These are phyloP conservation scores for Tortricodes alternella DNA, from an alignment of 2,888 invertebrate species.

Conservation along the genomic window DNA sequence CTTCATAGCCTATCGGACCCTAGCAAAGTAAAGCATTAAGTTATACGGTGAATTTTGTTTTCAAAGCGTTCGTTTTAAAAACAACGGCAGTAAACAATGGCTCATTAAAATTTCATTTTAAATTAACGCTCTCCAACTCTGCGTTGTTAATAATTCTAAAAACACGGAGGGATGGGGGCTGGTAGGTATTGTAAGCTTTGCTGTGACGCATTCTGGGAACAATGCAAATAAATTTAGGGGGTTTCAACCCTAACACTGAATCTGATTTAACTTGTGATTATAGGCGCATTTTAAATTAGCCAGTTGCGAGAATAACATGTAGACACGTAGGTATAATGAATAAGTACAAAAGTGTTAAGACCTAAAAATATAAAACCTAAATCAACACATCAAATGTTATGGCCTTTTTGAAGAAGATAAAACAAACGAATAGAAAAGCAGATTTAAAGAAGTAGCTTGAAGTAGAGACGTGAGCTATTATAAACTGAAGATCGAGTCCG, in stretches of 20 bases:
- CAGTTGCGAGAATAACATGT: too few relatives aligned
- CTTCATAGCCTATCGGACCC: too few relatives aligned
- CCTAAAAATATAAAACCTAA: background rate
- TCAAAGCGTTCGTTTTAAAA: background rate
- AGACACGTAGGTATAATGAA: too few relatives aligned
- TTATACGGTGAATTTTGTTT: too few relatives aligned
- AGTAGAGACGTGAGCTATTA: background rate
- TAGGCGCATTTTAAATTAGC: conserved; percentile 40
- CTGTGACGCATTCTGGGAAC: conserved; percentile 50
- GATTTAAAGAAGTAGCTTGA: conserved; percentile 10
- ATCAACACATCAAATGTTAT: too few relatives aligned
- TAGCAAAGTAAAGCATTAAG: too few relatives aligned
- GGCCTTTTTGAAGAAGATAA: background rate
- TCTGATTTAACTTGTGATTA: conserved; percentile 48
- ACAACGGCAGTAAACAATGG: conserved; percentile 17
- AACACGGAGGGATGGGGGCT: conserved; percentile 22
- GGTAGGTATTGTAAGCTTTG: conserved; percentile 46
- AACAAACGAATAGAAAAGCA: background rate
- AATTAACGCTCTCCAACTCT: conserved; percentile 17
- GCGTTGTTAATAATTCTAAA: conserved; percentile 26
- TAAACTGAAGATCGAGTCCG: conserved; percentile 20
- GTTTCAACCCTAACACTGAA: conserved; percentile 51
- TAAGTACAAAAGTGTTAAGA: background rate
- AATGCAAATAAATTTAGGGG: conserved; percentile 47
- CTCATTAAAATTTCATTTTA: conserved; percentile 19